Conservation (phyloP, 2,113 vertebrate species). For the Callopanchax toddi region DNA sequence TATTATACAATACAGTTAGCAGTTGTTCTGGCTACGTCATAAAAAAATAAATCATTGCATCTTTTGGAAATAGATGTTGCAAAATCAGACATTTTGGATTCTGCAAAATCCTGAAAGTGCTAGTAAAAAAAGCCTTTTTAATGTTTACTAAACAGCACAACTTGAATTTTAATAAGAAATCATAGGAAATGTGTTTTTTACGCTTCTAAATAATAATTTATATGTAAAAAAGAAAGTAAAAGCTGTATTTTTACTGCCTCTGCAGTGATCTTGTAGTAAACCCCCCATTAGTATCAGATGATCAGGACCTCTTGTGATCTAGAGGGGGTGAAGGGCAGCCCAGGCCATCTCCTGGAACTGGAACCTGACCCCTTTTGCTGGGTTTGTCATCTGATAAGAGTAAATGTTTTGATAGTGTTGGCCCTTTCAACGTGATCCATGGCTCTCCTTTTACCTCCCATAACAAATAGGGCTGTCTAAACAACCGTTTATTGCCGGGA, state of each 20-base stretch:
- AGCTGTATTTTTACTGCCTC: background rate
- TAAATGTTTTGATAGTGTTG: slow-evolving; percentile 82
- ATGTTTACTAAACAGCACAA: too few relatives aligned
- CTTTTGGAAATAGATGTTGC: too few relatives aligned
- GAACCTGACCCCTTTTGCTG: slow-evolving; percentile 75
- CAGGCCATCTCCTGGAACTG: slow-evolving; percentile 40
- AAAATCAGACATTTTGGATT: too few relatives aligned
- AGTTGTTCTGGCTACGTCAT: too few relatives aligned
- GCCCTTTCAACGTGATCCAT: slow-evolving; percentile 66
- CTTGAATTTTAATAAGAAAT: too few relatives aligned
- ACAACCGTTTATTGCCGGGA: slow-evolving; percentile 70
- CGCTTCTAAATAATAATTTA: too few relatives aligned
- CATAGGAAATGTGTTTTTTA: too few relatives aligned
- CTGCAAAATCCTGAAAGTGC: too few relatives aligned
- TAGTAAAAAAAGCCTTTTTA: too few relatives aligned
- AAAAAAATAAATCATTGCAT: too few relatives aligned
- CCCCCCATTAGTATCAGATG: slow-evolving; percentile 1
- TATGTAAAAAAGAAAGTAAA: too few relatives aligned
- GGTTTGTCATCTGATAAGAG: slow-evolving; percentile 82
- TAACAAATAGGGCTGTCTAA: slow-evolving; percentile 75
- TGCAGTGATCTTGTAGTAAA: background rate
- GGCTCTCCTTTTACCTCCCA: slow-evolving; percentile 72
- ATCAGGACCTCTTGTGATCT: slow-evolving; percentile 13
- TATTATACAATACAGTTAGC: too few relatives aligned
- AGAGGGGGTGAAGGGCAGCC: slow-evolving; percentile 11